These are phyloP conservation scores for Sinonovacula constricta DNA, from an alignment of 1,140 invertebrate species.

Conservation along the genomic window DNA sequence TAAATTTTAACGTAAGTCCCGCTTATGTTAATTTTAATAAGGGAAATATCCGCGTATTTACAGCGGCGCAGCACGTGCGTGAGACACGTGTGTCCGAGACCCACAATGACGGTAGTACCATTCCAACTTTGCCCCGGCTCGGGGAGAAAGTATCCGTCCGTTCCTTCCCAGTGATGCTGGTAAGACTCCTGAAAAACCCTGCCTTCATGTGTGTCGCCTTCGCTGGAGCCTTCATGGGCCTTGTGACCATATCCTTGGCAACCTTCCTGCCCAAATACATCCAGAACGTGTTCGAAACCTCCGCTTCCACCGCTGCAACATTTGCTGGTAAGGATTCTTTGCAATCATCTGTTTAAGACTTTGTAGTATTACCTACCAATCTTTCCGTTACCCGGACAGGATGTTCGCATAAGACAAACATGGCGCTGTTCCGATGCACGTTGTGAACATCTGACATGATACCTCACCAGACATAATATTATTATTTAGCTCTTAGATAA, in stretches of 20 bases:
- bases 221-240: constrained; percentile 85
- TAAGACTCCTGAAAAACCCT: constrained; percentile 84
- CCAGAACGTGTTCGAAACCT: constrained; percentile 89
- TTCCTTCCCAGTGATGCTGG: constrained; percentile 31
- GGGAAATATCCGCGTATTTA: too few species aligned
- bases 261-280: constrained; percentile 89
- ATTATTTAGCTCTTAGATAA: constrained; percentile 1
- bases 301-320: constrained; percentile 85
- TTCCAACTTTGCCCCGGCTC: neutral
- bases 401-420: neutral
- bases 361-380: too few species aligned
- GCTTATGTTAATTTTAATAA: too few species aligned
- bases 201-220: constrained; percentile 89
- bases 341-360: neutral
- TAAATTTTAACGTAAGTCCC: too few species aligned
- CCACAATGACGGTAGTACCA: constrained; percentile 73
- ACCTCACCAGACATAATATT: neutral
- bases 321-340: constrained; percentile 83
- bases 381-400: neutral
- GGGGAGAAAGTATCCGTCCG: constrained; percentile 30
- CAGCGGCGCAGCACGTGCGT: constrained; percentile 56
- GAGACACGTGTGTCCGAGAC: constrained; percentile 85
- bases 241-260: constrained; percentile 87
- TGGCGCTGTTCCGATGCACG: neutral
- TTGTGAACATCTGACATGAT: accelerated